Base-by-base conservation (phyloP, 2,888 invertebrate genomes). In the Chironomus tentans region DNA sequence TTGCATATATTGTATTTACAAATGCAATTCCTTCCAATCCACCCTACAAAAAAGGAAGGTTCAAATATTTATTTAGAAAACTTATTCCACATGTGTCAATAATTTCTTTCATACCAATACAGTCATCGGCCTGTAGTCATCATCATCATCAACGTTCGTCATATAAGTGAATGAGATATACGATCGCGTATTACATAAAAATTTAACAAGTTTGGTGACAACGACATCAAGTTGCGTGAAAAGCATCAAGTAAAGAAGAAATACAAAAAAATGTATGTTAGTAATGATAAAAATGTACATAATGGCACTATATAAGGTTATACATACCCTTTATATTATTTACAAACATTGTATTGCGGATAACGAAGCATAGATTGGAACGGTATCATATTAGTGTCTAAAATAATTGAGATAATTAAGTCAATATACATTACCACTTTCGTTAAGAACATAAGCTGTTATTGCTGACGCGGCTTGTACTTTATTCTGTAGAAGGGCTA, bases 1-100 rank as follows among this genome's bases (percentile, higher is more conserved):
- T 95, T 0, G 93, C 94, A 79, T 89, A 92, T 78, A 90, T 91
- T 0, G 95, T 94, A 79, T 93, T 93, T 0, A 95, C 90, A 82
- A 95, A 95, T 2, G 92, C 95, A 74, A 95, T 85, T 0, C 93
- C 94, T 84, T 95, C 95, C 5, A 95, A 90, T 0, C 95, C 95
- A 2, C 95, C 94, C 0, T 65, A 21, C 28, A 65, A 22, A n/a
- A n/a, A 21, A 21, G 7, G 3, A 94, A 84, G 0, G 92, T 38
- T 10, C 38, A 38, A n/a, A 38, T 38, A 38, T 10, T 10, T 38
- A 38, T 38, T 38, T 38, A 38, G 38, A 38, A 38, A 38, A 10
- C 38, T 7, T 38, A 38, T 38, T 38, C 38, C 10, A 10, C 7
- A 38, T 38, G 38, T 65, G 21, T 5, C 13, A 24, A 21, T 22